A percentile compares a stretch with the other conserved stretches of the same genome.
Conservation (phyloP, 2,113 vertebrate species). For the Theropithecus gelada region DNA sequence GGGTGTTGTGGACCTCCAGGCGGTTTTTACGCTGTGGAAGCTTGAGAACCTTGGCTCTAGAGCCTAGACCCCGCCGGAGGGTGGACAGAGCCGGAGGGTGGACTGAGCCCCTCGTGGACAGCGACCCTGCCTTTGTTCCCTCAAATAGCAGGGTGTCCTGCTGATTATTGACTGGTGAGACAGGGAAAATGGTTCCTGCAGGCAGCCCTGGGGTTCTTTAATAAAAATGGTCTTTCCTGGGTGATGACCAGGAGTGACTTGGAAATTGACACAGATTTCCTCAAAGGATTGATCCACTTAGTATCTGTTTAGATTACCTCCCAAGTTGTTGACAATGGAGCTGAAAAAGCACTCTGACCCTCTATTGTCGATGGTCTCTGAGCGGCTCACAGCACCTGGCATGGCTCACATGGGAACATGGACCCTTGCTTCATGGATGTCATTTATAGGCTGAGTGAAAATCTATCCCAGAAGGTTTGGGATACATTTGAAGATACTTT, state of each 20-base stretch:
- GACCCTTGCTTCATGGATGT: background rate
- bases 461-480: background rate
- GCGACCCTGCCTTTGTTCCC: background rate
- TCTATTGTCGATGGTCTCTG: background rate
- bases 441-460: background rate
- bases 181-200: background rate
- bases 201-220: background rate
- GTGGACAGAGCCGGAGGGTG: too few species aligned
- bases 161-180: background rate
- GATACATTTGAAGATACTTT: background rate
- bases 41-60: background rate
- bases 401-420: fast-evolving
- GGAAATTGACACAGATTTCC: constrained; percentile 13
- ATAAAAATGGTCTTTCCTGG: background rate
- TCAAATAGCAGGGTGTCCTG: background rate
- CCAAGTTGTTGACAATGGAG: background rate
- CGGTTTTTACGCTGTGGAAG: background rate
- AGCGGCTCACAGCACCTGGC: background rate
- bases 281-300: constrained; percentile 34
- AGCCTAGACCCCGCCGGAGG: background rate
- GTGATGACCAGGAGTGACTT: background rate
- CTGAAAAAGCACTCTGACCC: background rate
- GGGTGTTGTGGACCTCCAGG: background rate
- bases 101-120: background rate
- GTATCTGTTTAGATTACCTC: background rate